Evolutionary conservation across 2,797 vertebrate species (phyloP).

Genomic region (Siniperca undulata): DNA sequence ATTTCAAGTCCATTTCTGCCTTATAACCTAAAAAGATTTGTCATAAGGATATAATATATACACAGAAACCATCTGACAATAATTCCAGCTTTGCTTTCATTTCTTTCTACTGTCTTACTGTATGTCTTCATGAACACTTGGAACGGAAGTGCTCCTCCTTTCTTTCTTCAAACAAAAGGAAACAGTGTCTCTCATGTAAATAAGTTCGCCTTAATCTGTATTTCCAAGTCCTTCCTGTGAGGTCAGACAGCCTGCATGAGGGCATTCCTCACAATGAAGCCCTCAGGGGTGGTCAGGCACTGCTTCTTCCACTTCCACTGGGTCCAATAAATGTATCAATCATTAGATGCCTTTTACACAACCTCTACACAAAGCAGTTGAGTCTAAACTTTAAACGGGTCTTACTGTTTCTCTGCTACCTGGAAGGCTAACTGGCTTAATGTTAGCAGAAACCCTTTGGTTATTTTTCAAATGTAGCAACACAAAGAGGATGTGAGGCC

Average conservation of each 20-base stretch:
- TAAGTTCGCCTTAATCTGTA: slow-evolving; percentile 31
- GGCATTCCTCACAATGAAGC: slow-evolving; percentile 53
- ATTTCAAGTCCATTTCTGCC: neutral
- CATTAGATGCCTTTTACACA: slow-evolving; percentile 24
- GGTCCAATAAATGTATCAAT: slow-evolving; percentile 36
- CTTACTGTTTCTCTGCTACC: neutral
- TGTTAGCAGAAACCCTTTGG: neutral
- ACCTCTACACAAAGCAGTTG: neutral
- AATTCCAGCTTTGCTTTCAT: slow-evolving; percentile 25
- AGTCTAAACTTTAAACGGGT: slow-evolving; percentile 4
- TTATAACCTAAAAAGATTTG: neutral
- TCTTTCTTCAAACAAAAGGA: slow-evolving; percentile 43
- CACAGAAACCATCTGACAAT: neutral
- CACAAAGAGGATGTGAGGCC: neutral
- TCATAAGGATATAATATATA: neutral
- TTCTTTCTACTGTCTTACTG: slow-evolving; percentile 21
- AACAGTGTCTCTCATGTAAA: slow-evolving; percentile 40
- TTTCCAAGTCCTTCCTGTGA: slow-evolving; percentile 62
- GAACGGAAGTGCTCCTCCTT: slow-evolving; percentile 40
- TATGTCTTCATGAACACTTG: slow-evolving; percentile 44
- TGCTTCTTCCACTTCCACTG: slow-evolving; percentile 18
- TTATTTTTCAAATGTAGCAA: neutral
- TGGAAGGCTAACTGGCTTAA: neutral
- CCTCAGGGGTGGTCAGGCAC: slow-evolving; percentile 18
- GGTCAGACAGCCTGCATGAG: slow-evolving; percentile 17